These are phyloP conservation scores for Orientallactaga bullata DNA, from an alignment of 2,113 vertebrate genomes.

Conservation along the genomic window DNA sequence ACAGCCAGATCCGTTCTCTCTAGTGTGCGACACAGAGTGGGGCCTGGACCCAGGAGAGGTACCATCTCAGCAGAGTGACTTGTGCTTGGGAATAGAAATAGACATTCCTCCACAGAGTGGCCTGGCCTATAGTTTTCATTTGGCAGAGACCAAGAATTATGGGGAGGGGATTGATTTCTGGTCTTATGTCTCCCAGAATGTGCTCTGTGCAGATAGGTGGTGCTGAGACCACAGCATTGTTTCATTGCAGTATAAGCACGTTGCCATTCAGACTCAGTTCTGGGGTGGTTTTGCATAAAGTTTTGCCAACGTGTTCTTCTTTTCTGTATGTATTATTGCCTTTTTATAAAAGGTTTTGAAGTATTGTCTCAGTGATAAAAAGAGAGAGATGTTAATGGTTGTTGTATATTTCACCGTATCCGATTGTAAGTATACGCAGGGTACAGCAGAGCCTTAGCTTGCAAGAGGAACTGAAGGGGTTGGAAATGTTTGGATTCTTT, in stretches of 20 bases:
- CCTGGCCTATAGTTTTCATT: conserved; percentile 57
- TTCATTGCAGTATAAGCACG: background rate
- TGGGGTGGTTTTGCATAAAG: conserved; percentile 72
- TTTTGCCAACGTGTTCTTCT: conserved; percentile 68
- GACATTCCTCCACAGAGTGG: conserved; percentile 20
- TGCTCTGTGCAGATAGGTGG: background rate
- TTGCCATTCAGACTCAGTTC: conserved; percentile 54
- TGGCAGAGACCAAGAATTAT: conserved; percentile 56
- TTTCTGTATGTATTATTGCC: conserved; percentile 70
- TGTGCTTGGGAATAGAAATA: conserved; percentile 52
- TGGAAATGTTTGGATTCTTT: conserved; percentile 75
- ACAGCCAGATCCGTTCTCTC: background rate
- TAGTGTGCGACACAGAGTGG: background rate
- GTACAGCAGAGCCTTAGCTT: conserved; percentile 72
- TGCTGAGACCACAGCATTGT: conserved; percentile 17
- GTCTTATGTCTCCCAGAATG: conserved; percentile 18
- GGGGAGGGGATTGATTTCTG: background rate
- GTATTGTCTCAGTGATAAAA: conserved; percentile 76
- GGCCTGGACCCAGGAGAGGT: background rate
- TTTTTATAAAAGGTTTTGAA: conserved; percentile 79
- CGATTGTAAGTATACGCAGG: conserved; percentile 76
- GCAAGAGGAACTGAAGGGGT: conserved; percentile 64
- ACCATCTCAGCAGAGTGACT: background rate
- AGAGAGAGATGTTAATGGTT: conserved; percentile 74
- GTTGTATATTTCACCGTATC: conserved; percentile 76